Conservation (phyloP, 2,113 vertebrate species). For the Cynopterus brachyotis region DNA sequence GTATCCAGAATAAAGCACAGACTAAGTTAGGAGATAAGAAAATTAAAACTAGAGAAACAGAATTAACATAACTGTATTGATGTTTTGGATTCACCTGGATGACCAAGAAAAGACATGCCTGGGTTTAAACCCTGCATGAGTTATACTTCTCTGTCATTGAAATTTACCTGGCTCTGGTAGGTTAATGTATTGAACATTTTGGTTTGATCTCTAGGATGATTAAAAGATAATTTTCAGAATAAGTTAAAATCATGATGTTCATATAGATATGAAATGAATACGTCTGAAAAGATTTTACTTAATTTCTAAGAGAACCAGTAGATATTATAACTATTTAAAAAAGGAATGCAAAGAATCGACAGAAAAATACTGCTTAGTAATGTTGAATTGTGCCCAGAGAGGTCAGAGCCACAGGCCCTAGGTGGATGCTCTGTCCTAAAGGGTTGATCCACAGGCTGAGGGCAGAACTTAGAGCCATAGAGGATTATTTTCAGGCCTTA, state of each 20-base stretch:
- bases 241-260: not conserved
- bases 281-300: not conserved
- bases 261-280: not conserved
- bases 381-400: not conserved
- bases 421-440: not conserved
- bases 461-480: not conserved
- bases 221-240: not conserved
- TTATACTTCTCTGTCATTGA: not conserved
- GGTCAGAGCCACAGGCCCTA: not conserved
- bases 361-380: not conserved
- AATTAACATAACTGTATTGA: not conserved
- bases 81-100: not conserved
- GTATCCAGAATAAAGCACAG: not conserved
- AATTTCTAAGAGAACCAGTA: not conserved
- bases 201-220: not conserved
- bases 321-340: not conserved
- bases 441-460: not conserved
- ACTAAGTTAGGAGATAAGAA: not conserved
- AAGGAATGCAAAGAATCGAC: not conserved
- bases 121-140: not conserved
- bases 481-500: not conserved
- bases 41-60: not conserved
- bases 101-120: not conserved
- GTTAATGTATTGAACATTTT: not conserved
- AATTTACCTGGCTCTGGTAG: not conserved